Conservation (phyloP, 2,888 invertebrate genomes). For the Galerucella pusilla region DNA sequence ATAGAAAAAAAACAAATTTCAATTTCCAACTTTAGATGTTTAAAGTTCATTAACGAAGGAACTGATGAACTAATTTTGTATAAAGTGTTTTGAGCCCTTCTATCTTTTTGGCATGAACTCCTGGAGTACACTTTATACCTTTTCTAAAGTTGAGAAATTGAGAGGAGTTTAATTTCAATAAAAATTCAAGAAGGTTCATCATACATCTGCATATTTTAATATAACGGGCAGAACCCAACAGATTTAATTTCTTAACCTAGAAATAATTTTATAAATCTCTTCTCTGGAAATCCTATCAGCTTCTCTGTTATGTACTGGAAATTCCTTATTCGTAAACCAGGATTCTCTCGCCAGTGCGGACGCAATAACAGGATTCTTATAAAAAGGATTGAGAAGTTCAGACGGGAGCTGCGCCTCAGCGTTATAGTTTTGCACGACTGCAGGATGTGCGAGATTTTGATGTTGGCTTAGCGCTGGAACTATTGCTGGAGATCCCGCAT, state of each 20-base stretch:
- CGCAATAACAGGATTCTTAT: conserved; percentile 80
- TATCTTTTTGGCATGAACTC: no score
- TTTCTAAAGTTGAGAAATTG: no score
- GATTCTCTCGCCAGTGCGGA: conserved; percentile 81
- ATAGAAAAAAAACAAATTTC: no score
- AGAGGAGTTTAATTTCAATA: no score
- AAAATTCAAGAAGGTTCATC: no score
- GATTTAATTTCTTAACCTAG: conserved; percentile 62
- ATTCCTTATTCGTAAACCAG: conserved; percentile 82
- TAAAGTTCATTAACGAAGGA: no score
- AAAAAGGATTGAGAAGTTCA: conserved; percentile 77
- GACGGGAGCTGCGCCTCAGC: conserved; percentile 79
- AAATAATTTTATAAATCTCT: conserved; percentile 79
- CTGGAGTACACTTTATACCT: no score
- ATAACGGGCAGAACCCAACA: background rate
- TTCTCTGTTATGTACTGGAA: conserved; percentile 81
- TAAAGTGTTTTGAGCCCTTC: no score
- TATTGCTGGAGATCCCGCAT: conserved; percentile 36
- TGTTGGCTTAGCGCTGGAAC: conserved; percentile 39
- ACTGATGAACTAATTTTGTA: no score
- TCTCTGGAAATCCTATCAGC: conserved; percentile 84
- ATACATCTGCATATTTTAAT: no score
- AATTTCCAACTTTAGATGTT: no score
- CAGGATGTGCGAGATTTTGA: conserved; percentile 71
- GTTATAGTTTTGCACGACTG: conserved; percentile 77